Base-by-base conservation (phyloP, 2,113 vertebrate genomes). In the Camelus dromedarius region DNA sequence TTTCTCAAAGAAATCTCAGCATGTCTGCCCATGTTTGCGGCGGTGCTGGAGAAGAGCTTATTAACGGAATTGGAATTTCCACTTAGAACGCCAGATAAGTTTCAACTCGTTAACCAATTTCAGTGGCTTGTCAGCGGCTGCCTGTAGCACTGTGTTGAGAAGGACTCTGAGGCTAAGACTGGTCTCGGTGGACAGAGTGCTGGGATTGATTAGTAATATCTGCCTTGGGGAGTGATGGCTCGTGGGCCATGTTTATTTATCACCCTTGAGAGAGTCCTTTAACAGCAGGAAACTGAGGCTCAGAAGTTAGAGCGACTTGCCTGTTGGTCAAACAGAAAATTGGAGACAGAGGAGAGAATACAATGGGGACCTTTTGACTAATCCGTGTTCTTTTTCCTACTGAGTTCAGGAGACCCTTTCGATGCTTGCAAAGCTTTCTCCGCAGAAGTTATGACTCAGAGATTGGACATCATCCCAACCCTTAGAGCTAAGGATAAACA, bases 81-180 rank as follows among this genome's bases (percentile, higher is more conserved):
- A 58, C 70, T n/a, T 42, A 42, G 62, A 50, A 50, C 38, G 54
- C 28, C 46, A 58, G 42, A 15, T 1, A 35, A n/a, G n/a, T 22
- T 70, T 88, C n/a, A 19, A 0, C 24, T 16, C 80, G 32, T 62
- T 12, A 13, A 46, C 48, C 18, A 4, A 18, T 10, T 1, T 9
- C 32, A 4, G 32, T 14, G 9, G 35, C 42, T 14, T 19, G 18
- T 22, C 38, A 19, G 56, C 1, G n/a, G 85, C 48, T 42, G 50
- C 54, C 20, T 3, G 2, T 6, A 52, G 79, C 15, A 4, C 46
- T 62, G 60, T n/a, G 50, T 54, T 75, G 80, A 90, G 67, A 75
- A 93, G 67, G 92, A 89, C 48, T 83, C 73, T 62, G 79, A 83
- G 84, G 69, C 3, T 77, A 12, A 77, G 52, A 9, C 6, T n/a